Conservation (phyloP, 2,113 vertebrate genomes). For the Grantiella picta region DNA sequence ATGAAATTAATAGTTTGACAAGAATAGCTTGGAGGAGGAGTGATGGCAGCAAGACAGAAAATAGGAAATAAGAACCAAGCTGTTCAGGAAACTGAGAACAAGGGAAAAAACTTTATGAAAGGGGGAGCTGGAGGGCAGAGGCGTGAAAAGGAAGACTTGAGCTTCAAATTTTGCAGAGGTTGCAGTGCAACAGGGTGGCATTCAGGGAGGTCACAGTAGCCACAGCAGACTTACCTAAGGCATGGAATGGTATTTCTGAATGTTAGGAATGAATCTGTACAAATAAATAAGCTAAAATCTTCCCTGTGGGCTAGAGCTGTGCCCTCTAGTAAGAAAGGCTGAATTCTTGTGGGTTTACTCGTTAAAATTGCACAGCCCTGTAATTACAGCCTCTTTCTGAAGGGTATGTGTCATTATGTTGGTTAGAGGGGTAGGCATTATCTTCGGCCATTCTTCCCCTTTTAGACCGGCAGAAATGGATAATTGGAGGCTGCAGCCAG, state of each 20-base stretch:
- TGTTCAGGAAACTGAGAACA: conserved; percentile 10
- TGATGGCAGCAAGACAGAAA: conserved; percentile 6
- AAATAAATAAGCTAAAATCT: conserved; percentile 33
- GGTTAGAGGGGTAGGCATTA: conserved; percentile 33
- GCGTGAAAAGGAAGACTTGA: background rate
- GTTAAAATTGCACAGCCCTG: background rate
- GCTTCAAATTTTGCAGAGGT: background rate
- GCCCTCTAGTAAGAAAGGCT: background rate
- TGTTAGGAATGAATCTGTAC: conserved; percentile 10
- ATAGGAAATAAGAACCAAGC: conserved; percentile 29
- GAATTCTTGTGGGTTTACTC: conserved; percentile 47
- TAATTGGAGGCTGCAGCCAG: conserved; percentile 53
- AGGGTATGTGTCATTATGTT: background rate
- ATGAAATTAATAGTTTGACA: conserved; percentile 46
- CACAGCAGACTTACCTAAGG: conserved; percentile 7
- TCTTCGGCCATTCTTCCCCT: conserved; percentile 21
- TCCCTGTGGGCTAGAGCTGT: conserved; percentile 29
- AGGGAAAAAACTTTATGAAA: background rate
- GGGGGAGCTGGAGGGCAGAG: background rate
- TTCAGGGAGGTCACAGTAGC: background rate
- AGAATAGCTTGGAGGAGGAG: conserved; percentile 40
- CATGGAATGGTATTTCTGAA: background rate
- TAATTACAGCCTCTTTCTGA: conserved; percentile 46
- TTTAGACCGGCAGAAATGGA: conserved; percentile 37
- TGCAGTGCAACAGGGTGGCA: background rate